phyloP scores from a whole-genome alignment of 2,888 invertebrate genomes.

The Phalera bucephala region DNA sequence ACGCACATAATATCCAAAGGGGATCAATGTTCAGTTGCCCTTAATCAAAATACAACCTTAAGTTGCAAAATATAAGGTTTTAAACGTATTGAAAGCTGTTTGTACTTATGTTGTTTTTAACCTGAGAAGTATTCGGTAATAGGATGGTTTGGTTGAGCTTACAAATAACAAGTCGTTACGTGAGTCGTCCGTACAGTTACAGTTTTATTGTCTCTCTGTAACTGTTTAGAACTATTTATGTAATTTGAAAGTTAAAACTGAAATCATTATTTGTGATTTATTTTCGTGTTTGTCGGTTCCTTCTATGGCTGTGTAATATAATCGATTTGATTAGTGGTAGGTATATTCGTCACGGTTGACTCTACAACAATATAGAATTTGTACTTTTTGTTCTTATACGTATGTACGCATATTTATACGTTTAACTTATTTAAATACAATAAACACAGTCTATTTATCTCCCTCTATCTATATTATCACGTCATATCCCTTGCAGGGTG shows the following conservation, averaged over 20 bases:
- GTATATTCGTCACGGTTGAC: too few species aligned
- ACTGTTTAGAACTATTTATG: slow-evolving; percentile 8
- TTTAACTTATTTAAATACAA: too few species aligned
- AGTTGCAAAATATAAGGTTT: neutral
- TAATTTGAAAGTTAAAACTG: slow-evolving; percentile 2
- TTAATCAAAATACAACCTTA: slow-evolving; percentile 2
- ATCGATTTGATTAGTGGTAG: too few species aligned
- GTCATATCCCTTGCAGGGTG: too few species aligned
- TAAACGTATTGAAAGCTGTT: neutral
- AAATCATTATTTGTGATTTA: neutral
- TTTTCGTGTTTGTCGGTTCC: neutral
- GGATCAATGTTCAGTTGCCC: slow-evolving; percentile 5
- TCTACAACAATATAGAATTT: too few species aligned
- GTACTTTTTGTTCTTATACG: too few species aligned
- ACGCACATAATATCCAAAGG: slow-evolving; percentile 8
- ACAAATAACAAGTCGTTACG: slow-evolving; percentile 45
- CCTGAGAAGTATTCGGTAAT: slow-evolving; percentile 33
- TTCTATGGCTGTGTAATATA: too few species aligned
- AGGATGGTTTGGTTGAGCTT: slow-evolving; percentile 41
- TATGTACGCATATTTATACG: too few species aligned
- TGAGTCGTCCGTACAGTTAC: slow-evolving; percentile 20
- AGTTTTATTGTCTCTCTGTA: slow-evolving; percentile 14
- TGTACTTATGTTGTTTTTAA: slow-evolving; percentile 8
- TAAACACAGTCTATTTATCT: too few species aligned
- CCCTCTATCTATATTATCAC: too few species aligned